These are phyloP conservation scores for Bubalus kerabau DNA, from an alignment of 2,113 vertebrate species.

Conservation along the genomic window DNA sequence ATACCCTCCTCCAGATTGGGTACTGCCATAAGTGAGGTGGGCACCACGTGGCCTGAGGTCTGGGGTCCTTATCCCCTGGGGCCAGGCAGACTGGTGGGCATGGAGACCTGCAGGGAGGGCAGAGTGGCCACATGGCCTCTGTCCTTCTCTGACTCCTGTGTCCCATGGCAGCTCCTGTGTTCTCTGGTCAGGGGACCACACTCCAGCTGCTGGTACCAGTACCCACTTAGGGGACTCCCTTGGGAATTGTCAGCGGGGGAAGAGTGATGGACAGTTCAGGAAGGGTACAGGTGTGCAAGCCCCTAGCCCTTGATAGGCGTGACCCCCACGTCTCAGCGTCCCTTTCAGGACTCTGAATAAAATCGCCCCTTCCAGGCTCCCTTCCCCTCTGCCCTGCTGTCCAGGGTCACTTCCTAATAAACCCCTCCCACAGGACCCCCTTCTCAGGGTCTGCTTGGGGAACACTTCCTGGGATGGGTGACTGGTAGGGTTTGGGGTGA, in stretches of 20 bases:
- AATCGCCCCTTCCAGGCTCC: background rate
- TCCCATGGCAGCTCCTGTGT: too few relatives aligned
- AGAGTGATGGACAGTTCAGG: background rate
- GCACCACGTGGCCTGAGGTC: rapidly evolving
- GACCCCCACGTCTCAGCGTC: background rate
- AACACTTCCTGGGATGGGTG: background rate
- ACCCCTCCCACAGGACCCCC: background rate
- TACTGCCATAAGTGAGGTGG: background rate
- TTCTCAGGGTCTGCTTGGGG: background rate
- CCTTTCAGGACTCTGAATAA: background rate
- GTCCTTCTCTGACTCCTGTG: background rate
- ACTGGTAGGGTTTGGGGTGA: background rate
- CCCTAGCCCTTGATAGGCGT: background rate
- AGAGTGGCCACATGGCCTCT: rapidly evolving
- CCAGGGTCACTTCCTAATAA: background rate
- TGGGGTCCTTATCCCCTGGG: background rate
- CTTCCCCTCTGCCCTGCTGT: background rate
- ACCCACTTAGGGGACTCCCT: background rate
- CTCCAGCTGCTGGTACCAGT: background rate
- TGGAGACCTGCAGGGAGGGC: background rate
- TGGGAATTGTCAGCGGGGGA: background rate
- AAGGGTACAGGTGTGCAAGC: rapidly evolving
- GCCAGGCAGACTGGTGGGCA: background rate
- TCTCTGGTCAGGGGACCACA: background rate
- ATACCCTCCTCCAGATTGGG: background rate